Percentiles rank a stretch among this genome's conserved stretches.
phyloP scores from a whole-genome alignment of 2,888 invertebrate genomes.

The Conistra vaccinii region DNA sequence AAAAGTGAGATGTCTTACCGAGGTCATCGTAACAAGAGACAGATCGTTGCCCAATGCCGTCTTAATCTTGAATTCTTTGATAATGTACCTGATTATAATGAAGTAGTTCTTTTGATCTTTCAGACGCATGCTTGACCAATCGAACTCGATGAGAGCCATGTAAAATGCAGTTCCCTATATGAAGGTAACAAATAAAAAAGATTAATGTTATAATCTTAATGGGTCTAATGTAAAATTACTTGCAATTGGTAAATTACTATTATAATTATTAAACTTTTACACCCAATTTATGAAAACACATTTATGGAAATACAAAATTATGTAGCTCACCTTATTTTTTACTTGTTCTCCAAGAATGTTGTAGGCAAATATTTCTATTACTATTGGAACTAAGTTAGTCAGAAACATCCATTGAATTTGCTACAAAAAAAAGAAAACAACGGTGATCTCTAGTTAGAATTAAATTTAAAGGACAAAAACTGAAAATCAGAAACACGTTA shows the following conservation, averaged over 20 bases:
- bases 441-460: not conserved
- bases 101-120: slow-evolving; percentile 77
- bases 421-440: slow-evolving; percentile 65
- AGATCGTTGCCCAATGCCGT: slow-evolving; percentile 79
- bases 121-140: slow-evolving; percentile 75
- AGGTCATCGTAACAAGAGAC: slow-evolving; percentile 80
- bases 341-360: slow-evolving; percentile 83
- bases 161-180: slow-evolving; percentile 71
- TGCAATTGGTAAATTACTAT: not conserved
- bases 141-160: slow-evolving; percentile 75
- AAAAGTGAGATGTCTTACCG: slow-evolving; percentile 70
- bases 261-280: not conserved
- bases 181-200: not conserved
- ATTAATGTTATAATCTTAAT: too few relatives aligned
- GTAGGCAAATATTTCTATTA: slow-evolving; percentile 77
- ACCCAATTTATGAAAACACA: not conserved
- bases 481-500: too few relatives aligned
- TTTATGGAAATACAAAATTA: not conserved
- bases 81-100: slow-evolving; percentile 76
- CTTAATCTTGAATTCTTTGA: slow-evolving; percentile 75
- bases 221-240: too few relatives aligned
- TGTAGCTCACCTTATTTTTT: slow-evolving; percentile 78
- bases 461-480: not conserved
- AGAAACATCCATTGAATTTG: slow-evolving; percentile 76
- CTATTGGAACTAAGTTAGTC: slow-evolving; percentile 74